A percentile compares a stretch with the other conserved stretches of the same genome.
Evolutionary conservation across 2,888 invertebrate genomes (phyloP).

Genomic region (Kuschelorhynchus macadamiae): DNA sequence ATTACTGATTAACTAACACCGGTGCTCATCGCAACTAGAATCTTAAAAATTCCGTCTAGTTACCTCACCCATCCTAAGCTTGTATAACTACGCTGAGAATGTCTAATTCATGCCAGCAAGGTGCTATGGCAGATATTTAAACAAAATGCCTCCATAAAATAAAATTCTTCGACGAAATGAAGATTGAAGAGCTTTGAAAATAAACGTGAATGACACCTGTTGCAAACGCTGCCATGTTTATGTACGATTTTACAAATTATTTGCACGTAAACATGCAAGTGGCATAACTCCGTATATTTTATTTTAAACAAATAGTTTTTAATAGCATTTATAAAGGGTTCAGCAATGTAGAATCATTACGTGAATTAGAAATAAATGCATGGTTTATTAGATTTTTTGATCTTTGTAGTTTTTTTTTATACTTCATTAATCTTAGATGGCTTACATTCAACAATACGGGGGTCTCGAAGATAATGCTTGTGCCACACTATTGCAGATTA

Average conservation of each 20-base stretch:
- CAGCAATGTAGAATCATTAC: no score
- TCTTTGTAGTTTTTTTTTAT: no score
- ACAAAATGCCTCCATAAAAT: constrained; percentile 26
- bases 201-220: constrained; percentile 41
- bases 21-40: not conserved
- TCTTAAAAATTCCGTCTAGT: constrained; percentile 13
- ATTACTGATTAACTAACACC: no score
- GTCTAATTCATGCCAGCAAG: constrained; percentile 31
- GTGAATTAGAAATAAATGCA: no score
- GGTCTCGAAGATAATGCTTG: no score
- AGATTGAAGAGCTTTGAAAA: constrained; percentile 21
- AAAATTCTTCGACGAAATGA: constrained; percentile 33
- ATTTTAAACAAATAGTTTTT: no score
- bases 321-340: no score
- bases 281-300: no score
- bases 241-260: constrained; percentile 46
- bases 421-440: no score
- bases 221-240: constrained; percentile 43
- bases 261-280: constrained; percentile 49
- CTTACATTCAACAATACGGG: no score
- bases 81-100: constrained; percentile 14
- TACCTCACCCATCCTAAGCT: constrained; percentile 11
- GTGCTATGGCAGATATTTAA: constrained; percentile 32
- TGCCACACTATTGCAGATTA: no score
- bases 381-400: no score